Conservation (phyloP, 2,888 invertebrate genomes). For the Drosophila pseudotalamancana region DNA sequence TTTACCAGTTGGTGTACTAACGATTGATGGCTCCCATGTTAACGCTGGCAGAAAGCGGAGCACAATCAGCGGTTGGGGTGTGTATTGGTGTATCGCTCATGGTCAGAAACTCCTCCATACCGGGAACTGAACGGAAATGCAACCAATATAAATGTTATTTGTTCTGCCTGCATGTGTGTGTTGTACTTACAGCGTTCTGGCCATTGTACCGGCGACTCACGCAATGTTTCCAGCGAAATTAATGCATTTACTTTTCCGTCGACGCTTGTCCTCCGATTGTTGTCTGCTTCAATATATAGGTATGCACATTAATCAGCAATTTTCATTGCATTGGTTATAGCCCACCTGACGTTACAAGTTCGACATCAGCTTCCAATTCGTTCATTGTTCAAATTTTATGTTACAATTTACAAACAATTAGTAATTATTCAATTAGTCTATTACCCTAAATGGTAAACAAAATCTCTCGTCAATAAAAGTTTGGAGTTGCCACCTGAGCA, state of each 20-base stretch:
- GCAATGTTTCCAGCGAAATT: conserved; percentile 94
- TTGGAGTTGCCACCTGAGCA: conserved; percentile 13
- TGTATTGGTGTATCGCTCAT: conserved; percentile 86
- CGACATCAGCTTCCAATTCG: background rate
- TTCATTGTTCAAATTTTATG: conserved; percentile 24
- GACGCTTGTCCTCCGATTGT: conserved; percentile 35
- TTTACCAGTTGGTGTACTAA: conserved; percentile 85
- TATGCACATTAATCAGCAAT: no score
- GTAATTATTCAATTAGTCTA: conserved; percentile 3
- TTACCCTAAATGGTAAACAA: conserved; percentile 33
- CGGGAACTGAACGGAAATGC: conserved; percentile 88
- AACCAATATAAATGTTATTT: background rate
- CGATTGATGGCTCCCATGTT: conserved; percentile 91
- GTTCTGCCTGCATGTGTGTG: background rate
- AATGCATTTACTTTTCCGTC: conserved; percentile 88
- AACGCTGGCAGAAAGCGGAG: conserved; percentile 88
- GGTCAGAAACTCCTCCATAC: conserved; percentile 93
- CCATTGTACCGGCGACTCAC: conserved; percentile 98
- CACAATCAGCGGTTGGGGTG: conserved; percentile 87
- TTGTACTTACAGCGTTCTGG: conserved; percentile 94
- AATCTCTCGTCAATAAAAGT: conserved; percentile 26
- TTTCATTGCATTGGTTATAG: background rate
- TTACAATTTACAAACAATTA: background rate
- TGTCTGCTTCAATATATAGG: conserved; percentile 27
- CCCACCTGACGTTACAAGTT: conserved; percentile 30